Evolutionary conservation across 2,113 vertebrate genomes (phyloP).

Genomic region (Marcusenius ussheri): DNA sequence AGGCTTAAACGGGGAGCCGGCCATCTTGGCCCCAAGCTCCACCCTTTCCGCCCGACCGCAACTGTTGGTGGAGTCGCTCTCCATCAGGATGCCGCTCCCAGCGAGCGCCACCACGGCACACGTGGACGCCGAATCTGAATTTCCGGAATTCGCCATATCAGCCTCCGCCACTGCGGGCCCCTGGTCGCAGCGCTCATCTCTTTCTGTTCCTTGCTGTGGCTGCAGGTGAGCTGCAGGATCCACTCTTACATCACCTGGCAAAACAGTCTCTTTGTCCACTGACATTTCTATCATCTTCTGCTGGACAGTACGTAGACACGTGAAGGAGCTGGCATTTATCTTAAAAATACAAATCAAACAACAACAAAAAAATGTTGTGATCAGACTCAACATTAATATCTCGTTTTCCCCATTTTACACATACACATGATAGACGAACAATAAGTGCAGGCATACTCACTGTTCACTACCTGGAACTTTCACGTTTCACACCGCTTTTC

Average conservation of each 20-base stretch:
- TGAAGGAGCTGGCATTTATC: constrained; percentile 37
- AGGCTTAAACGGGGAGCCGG: constrained; percentile 48
- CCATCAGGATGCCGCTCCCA: constrained; percentile 34
- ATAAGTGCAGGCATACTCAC: not conserved
- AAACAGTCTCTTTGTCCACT: constrained; percentile 57
- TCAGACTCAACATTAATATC: not conserved
- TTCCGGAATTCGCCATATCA: constrained; percentile 30
- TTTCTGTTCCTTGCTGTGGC: constrained; percentile 36
- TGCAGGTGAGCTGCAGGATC: constrained; percentile 41
- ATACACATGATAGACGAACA: not conserved
- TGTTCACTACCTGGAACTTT: not conserved
- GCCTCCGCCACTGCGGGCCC: constrained; percentile 37
- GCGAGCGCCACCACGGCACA: constrained; percentile 36
- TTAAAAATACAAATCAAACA: constrained; percentile 38
- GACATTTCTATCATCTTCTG: constrained; percentile 56
- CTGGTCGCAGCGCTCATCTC: constrained; percentile 35
- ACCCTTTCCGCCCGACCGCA: constrained; percentile 27
- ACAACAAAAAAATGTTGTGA: not conserved
- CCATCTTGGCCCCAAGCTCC: constrained; percentile 32
- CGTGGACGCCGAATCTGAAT: constrained; percentile 26
- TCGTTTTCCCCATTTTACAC: not conserved
- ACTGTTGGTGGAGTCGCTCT: constrained; percentile 34
- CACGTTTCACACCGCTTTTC: not conserved
- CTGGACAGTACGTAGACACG: constrained; percentile 6
- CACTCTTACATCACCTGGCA: constrained; percentile 43